Evolutionary conservation across 2,113 vertebrate species (phyloP).

Genomic region (Gymnogyps californianus): DNA sequence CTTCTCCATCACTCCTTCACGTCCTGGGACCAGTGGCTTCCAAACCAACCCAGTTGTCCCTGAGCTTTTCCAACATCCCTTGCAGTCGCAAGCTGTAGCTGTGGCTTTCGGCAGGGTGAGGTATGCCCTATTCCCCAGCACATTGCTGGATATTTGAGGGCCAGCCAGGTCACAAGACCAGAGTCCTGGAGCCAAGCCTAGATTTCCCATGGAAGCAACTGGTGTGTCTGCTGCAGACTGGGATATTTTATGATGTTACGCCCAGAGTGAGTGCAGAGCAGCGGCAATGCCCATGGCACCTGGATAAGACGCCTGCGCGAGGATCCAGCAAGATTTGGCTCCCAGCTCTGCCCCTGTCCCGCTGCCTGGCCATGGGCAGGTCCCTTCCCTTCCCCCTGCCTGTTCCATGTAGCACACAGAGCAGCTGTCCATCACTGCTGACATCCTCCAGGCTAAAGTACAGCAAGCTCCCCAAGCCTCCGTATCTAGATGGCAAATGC

Average conservation of each 20-base stretch:
- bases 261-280: not conserved
- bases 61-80: not conserved
- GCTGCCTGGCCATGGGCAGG: not conserved
- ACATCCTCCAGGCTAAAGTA: not conserved
- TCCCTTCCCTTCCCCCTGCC: not conserved
- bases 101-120: not conserved
- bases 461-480: not conserved
- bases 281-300: not conserved
- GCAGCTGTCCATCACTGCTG: not conserved
- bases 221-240: not conserved
- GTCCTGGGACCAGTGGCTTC: not conserved
- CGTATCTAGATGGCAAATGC: not conserved
- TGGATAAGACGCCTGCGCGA: accelerated
- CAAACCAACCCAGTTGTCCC: not conserved
- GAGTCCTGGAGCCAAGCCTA: not conserved
- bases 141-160: not conserved
- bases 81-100: not conserved
- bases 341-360: not conserved
- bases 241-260: not conserved
- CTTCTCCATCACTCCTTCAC: not conserved
- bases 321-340: not conserved
- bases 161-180: not conserved
- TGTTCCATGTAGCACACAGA: accelerated
- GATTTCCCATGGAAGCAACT: not conserved
- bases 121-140: not conserved